Percentiles rank a stretch among this genome's conserved stretches.
Evolutionary conservation across 1,140 invertebrate species (phyloP).

Genomic region (Schlechtendalia chinensis): DNA sequence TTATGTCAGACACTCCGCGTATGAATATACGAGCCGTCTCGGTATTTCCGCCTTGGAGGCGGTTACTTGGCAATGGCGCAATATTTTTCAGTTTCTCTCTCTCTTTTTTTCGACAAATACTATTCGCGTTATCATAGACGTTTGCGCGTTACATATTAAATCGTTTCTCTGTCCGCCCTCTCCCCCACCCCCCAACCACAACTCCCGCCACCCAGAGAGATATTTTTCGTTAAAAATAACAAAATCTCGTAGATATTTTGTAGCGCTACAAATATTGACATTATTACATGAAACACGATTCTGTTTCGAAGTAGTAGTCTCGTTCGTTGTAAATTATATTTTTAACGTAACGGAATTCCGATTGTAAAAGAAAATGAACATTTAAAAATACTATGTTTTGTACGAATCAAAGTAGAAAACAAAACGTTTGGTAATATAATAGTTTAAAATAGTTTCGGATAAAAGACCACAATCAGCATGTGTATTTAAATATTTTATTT

Average conservation of each 20-base stretch:
- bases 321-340: conserved; percentile 14
- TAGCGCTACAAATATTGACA: background rate
- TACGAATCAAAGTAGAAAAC: too few relatives aligned
- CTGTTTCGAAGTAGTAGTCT: background rate
- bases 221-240: conserved; percentile 23
- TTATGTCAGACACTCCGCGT: background rate
- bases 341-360: background rate
- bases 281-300: too few relatives aligned
- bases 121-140: conserved; percentile 8
- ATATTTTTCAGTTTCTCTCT: conserved; percentile 22
- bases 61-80: conserved; percentile 22
- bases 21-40: conserved; percentile 15
- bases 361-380: background rate
- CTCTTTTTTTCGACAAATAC: background rate
- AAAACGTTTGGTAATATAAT: too few relatives aligned
- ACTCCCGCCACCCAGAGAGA: background rate
- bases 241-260: conserved; percentile 8
- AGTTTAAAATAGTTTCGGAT: too few relatives aligned
- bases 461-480: too few relatives aligned
- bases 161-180: too few relatives aligned
- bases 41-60: conserved; percentile 3
- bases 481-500: too few relatives aligned
- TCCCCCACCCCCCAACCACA: too few relatives aligned
- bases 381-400: too few relatives aligned
- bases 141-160: background rate